These are phyloP conservation scores for Ctenomys sociabilis DNA, from an alignment of 2,113 vertebrate species.

Conservation along the genomic window DNA sequence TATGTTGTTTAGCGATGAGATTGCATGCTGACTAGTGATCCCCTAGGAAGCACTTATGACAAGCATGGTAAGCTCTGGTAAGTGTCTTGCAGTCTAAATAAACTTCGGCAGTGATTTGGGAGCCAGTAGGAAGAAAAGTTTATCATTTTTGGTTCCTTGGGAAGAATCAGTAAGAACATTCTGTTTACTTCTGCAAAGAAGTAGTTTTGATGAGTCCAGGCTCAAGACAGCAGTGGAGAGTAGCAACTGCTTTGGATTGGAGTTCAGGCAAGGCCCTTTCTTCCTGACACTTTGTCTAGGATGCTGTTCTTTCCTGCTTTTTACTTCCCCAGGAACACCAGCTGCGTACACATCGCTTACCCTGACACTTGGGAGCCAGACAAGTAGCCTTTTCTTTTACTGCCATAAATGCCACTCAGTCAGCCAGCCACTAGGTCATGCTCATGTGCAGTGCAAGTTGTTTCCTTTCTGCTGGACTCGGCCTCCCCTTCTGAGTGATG, in stretches of 20 bases:
- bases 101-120: slow-evolving; percentile 65
- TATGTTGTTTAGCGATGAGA: neutral
- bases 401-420: slow-evolving; percentile 84
- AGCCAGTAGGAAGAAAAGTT: slow-evolving; percentile 72
- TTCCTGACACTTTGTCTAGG: slow-evolving; percentile 41
- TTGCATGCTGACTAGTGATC: neutral
- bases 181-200: slow-evolving; percentile 75
- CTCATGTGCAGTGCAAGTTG: slow-evolving; percentile 86
- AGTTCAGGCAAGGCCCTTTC: neutral
- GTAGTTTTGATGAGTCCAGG: slow-evolving; percentile 64
- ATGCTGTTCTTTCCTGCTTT: slow-evolving; percentile 57
- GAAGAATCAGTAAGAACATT: slow-evolving; percentile 73
- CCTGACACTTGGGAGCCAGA: slow-evolving; percentile 71
- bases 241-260: slow-evolving; percentile 56
- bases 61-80: slow-evolving; percentile 61
- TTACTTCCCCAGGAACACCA: slow-evolving; percentile 9
- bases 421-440: slow-evolving; percentile 88
- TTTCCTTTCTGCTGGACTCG: slow-evolving; percentile 71
- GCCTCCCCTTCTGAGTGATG: slow-evolving; percentile 71
- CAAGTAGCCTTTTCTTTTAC: slow-evolving; percentile 76
- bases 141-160: slow-evolving; percentile 74
- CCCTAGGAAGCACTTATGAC: slow-evolving; percentile 4
- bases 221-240: neutral
- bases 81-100: slow-evolving; percentile 75
- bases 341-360: slow-evolving; percentile 64